Evolutionary conservation across 1,140 invertebrate species (phyloP).

Genomic region (Eubasilissa regina): DNA sequence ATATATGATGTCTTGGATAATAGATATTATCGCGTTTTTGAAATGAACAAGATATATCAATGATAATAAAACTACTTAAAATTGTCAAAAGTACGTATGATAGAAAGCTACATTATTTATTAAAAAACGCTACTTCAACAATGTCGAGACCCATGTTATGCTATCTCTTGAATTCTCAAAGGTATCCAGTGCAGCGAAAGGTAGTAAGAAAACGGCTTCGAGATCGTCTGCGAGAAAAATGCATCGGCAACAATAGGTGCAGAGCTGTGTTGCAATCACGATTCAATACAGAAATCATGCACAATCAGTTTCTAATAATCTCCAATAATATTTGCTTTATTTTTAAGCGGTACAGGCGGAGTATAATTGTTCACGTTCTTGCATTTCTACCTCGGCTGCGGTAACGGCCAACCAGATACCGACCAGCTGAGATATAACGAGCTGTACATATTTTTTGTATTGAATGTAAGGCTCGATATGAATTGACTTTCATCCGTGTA

Average conservation of each 20-base stretch:
- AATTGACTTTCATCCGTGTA: neutral
- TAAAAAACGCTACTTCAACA: no score
- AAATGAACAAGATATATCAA: no score
- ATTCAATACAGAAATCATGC: slow-evolving; percentile 58
- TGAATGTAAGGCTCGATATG: no score
- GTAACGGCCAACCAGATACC: neutral
- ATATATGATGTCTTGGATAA: no score
- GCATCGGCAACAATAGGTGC: slow-evolving; percentile 43
- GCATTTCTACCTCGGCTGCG: neutral
- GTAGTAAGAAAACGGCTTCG: neutral
- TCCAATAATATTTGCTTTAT: slow-evolving; percentile 53
- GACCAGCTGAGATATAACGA: no score
- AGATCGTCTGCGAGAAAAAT: slow-evolving; percentile 45
- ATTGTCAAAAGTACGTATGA: no score
- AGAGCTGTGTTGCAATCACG: slow-evolving; percentile 51
- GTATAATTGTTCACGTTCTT: slow-evolving; percentile 59
- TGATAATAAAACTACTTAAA: no score
- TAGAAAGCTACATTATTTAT: no score
- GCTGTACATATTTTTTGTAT: no score
- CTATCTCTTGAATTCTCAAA: neutral
- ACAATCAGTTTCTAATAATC: slow-evolving; percentile 60
- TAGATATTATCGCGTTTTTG: no score
- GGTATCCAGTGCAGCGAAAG: slow-evolving; percentile 10
- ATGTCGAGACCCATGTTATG: neutral
- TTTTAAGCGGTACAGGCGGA: slow-evolving; percentile 49